Evolutionary conservation across 2,797 vertebrate genomes (phyloP), one percentile per base, ranked within the genome.

Genomic region (Spinus olivaceus): DNA sequence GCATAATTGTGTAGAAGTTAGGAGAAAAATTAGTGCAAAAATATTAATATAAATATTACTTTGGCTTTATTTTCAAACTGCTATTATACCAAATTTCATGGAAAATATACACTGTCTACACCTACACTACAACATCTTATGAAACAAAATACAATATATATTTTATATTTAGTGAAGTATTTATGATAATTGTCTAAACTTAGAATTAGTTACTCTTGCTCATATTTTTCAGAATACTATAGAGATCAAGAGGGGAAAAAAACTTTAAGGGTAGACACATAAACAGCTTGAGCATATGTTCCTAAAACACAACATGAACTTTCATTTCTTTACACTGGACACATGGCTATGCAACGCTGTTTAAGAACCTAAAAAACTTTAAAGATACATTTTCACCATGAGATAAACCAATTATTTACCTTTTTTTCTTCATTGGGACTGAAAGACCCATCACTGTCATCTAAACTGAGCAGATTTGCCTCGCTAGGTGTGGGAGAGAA

Each of bases 381-480:
- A 66, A 57, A 70, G 27, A 54, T 22, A 57, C 7, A 69, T 79
- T 76, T 83, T 71, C 15, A 46, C 7, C 23, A 78, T 2, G 1
- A 83, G 28, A 86, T 25, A n/a, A 59, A 88, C 20, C n/a, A 13
- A 91, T 41, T 67, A 97, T 92, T 98, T 98, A 98, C 99, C 98
- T 98, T 99, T 92, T 98, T 98, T 95, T 98, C 98, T 96, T 98
- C 98, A 44, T 14, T 82, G 51, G 97, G 95, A 93, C 97, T 97
- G 98, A 94, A 91, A 92, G 96, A 97, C 94, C 95, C 97, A 96
- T 98, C 97, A 78, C 91, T 98, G 93, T 99, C 98, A 94, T 98
- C 98, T 98, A 98, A 44, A 95, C 93, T 98, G 97, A 99, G 97
- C 94, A 98, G 97, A 73, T 97, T 97, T 94, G 96, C 92, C 92